Conservation (phyloP, 2,797 vertebrate species). For the Lithobates pipiens region DNA sequence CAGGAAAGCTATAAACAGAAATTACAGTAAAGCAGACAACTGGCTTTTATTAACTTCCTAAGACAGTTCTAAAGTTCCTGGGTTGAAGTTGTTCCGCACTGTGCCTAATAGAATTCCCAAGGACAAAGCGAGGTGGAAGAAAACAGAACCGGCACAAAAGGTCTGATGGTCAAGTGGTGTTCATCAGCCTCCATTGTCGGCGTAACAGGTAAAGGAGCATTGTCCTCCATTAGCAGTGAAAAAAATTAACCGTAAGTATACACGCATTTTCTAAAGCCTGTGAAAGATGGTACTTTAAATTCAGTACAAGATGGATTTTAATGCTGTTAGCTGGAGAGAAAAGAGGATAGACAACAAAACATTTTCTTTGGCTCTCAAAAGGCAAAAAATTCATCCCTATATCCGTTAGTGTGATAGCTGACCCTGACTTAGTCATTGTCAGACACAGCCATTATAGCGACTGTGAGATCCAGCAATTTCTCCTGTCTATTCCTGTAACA, state of each 20-base stretch:
- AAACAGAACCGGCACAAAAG: background rate
- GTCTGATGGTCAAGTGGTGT: conserved; percentile 5
- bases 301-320: conserved; percentile 46
- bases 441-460: conserved; percentile 42
- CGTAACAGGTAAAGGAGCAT: background rate
- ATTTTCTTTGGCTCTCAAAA: conserved; percentile 61
- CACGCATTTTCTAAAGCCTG: conserved; percentile 6
- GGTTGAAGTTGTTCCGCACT: background rate
- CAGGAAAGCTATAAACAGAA: background rate
- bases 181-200: background rate
- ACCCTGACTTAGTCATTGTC: conserved; percentile 60
- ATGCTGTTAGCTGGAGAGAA: conserved; percentile 27
- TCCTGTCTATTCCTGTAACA: conserved; percentile 55
- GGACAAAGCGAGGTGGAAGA: background rate
- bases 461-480: conserved; percentile 51
- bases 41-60: background rate
- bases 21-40: background rate
- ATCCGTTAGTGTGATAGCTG: conserved; percentile 58
- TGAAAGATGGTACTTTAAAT: background rate
- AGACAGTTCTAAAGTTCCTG: background rate
- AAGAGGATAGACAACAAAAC: conserved; percentile 53
- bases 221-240: background rate
- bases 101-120: background rate
- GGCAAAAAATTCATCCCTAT: conserved; percentile 51
- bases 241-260: background rate